Evolutionary conservation across 2,888 invertebrate species (phyloP).

Genomic region (Trachelus stipa): DNA sequence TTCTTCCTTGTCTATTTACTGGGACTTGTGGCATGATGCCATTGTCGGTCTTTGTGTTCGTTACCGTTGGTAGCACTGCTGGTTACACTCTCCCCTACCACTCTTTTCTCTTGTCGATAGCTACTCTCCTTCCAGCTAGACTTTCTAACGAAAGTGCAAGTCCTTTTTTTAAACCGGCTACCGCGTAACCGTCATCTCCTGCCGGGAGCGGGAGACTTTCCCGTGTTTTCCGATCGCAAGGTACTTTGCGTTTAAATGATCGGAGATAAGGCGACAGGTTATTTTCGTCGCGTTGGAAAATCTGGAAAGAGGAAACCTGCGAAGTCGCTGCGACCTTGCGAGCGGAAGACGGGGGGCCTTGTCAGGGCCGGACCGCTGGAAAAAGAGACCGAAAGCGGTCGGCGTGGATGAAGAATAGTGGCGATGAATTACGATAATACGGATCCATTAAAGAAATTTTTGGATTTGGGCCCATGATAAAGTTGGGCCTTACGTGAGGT

Average conservation of each 20-base stretch:
- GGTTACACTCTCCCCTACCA: not conserved
- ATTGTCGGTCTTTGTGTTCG: not conserved
- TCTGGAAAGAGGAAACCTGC: not conserved
- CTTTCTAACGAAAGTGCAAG: slow-evolving; percentile 66
- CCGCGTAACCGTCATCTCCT: slow-evolving; percentile 35
- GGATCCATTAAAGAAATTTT: not conserved
- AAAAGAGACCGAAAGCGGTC: not conserved
- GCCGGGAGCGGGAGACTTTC: slow-evolving; percentile 34
- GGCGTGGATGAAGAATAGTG: too few relatives aligned
- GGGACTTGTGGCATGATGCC: not conserved
- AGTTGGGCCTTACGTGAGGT: too few relatives aligned
- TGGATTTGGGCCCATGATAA: not conserved
- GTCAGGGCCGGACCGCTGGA: too few relatives aligned
- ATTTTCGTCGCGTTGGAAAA: not conserved
- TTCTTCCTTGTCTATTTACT: too few relatives aligned
- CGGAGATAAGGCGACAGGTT: not conserved
- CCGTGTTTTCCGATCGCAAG: slow-evolving; percentile 50
- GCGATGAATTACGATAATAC: not conserved
- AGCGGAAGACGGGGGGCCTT: too few relatives aligned
- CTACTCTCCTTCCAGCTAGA: slow-evolving; percentile 27
- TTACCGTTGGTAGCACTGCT: not conserved
- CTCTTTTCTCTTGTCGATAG: slow-evolving; percentile 33
- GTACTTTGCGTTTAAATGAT: not conserved
- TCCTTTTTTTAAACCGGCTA: slow-evolving; percentile 52
- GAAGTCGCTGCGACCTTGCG: not conserved